phyloP scores from a whole-genome alignment of 2,797 vertebrate genomes.

The Mallotus villosus region DNA sequence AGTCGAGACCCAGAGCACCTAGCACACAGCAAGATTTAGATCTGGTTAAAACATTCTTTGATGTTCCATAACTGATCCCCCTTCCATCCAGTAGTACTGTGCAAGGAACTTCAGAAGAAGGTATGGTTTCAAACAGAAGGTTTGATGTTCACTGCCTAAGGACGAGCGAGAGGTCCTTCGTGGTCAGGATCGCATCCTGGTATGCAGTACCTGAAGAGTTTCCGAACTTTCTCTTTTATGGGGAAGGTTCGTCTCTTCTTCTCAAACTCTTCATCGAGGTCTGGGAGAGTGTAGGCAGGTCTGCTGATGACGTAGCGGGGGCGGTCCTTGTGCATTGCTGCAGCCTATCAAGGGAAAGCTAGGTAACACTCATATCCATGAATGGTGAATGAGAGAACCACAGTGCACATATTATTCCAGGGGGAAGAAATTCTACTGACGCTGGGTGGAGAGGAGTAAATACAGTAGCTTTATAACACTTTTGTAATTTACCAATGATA shows the following conservation, averaged over 20 bases:
- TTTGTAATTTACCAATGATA: not conserved
- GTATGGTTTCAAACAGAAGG: not conserved
- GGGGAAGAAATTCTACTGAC: too few species aligned
- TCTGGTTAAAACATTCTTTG: not conserved
- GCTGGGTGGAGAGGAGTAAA: too few species aligned
- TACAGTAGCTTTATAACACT: not conserved
- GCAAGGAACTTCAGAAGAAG: not conserved
- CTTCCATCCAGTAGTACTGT: not conserved
- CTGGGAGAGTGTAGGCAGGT: constrained; percentile 77
- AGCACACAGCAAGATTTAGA: constrained; percentile 22
- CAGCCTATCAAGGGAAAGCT: not conserved
- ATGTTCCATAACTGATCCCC: not conserved
- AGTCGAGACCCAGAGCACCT: constrained; percentile 83
- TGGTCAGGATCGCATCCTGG: not conserved
- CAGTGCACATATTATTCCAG: too few species aligned
- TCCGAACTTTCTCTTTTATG: constrained; percentile 79
- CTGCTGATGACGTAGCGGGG: constrained; percentile 84
- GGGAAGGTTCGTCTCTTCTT: constrained; percentile 86
- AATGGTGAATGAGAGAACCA: not conserved
- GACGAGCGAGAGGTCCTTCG: not conserved
- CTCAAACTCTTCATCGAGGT: constrained; percentile 88
- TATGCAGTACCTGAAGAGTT: constrained; percentile 85
- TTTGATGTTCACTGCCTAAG: not conserved
- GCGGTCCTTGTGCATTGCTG: constrained; percentile 60
- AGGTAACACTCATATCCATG: not conserved